A percentile compares a stretch with the other conserved stretches of the same genome.
These are phyloP conservation scores for Phoebastria nigripes DNA, from an alignment of 2,797 vertebrate genomes.

Conservation along the genomic window DNA sequence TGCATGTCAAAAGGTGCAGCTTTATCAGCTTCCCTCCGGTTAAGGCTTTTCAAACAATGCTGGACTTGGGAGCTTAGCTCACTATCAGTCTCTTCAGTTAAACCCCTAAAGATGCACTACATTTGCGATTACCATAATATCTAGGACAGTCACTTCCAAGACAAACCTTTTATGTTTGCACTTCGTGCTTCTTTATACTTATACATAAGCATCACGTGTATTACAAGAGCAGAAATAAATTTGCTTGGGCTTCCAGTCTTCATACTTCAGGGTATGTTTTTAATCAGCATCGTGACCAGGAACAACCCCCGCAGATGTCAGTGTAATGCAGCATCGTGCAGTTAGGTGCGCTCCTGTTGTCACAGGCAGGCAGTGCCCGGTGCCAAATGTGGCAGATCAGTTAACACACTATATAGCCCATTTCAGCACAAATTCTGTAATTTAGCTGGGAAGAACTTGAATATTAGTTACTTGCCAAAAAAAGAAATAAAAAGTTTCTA, in stretches of 20 bases:
- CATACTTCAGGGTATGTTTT: background rate
- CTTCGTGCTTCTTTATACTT: background rate
- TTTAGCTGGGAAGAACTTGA: background rate
- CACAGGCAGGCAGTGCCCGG: too few species aligned
- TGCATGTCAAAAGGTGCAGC: background rate
- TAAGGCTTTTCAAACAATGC: background rate
- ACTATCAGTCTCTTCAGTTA: background rate
- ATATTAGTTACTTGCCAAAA: background rate
- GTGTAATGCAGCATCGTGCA: background rate
- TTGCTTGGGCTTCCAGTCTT: background rate
- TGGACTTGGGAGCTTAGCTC: background rate
- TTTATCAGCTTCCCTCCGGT: background rate
- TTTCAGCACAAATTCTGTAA: background rate
- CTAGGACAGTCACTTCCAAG: background rate
- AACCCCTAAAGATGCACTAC: background rate
- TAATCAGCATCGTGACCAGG: background rate
- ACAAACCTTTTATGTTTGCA: background rate
- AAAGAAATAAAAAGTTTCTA: background rate
- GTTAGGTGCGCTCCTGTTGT: too few species aligned
- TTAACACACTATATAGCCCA: rapidly evolving
- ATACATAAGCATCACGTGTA: background rate
- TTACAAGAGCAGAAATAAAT: background rate
- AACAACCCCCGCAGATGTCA: background rate
- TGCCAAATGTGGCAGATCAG: background rate
- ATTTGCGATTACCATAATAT: rapidly evolving